Conservation (phyloP, 2,888 invertebrate species). For the Brachyopa scutellaris region DNA sequence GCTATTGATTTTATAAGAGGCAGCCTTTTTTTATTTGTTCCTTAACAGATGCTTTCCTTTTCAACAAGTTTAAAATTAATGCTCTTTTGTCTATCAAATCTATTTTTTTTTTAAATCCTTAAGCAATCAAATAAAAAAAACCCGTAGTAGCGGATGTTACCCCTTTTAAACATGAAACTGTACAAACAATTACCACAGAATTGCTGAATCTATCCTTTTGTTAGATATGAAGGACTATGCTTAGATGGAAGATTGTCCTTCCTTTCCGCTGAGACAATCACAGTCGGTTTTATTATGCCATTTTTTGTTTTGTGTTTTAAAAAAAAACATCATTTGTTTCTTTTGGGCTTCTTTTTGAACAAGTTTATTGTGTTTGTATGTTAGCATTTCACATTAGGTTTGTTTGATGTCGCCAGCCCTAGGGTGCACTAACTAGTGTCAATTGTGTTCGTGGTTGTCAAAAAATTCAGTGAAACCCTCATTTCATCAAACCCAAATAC, state of each 20-base stretch:
- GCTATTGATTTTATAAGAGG: not conserved
- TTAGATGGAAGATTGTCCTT: constrained; percentile 36
- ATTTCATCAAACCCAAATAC: no score
- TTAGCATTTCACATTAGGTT: constrained; percentile 13
- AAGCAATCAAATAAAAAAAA: constrained; percentile 18
- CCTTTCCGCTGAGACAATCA: constrained; percentile 54
- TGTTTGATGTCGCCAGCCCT: no score
- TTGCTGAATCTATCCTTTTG: constrained; percentile 34
- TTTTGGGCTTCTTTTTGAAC: constrained; percentile 21
- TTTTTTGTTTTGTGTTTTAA: no score
- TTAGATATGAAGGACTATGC: constrained; percentile 26
- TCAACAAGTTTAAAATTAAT: constrained; percentile 3
- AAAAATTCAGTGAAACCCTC: no score
- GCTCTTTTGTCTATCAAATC: not conserved
- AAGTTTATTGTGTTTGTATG: constrained; percentile 36
- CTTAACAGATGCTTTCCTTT: not conserved
- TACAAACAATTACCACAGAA: constrained; percentile 37
- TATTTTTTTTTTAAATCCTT: constrained; percentile 17
- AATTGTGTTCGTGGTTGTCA: no score
- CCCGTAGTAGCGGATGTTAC: constrained; percentile 36
- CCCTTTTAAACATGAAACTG: constrained; percentile 33
- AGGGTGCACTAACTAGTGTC: no score
- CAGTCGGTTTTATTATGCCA: constrained; percentile 38
- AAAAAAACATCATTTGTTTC: constrained; percentile 17
- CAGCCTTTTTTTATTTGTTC: not conserved